These are phyloP conservation scores for Cygnus atratus DNA, from an alignment of 2,113 vertebrate genomes.

Conservation along the genomic window DNA sequence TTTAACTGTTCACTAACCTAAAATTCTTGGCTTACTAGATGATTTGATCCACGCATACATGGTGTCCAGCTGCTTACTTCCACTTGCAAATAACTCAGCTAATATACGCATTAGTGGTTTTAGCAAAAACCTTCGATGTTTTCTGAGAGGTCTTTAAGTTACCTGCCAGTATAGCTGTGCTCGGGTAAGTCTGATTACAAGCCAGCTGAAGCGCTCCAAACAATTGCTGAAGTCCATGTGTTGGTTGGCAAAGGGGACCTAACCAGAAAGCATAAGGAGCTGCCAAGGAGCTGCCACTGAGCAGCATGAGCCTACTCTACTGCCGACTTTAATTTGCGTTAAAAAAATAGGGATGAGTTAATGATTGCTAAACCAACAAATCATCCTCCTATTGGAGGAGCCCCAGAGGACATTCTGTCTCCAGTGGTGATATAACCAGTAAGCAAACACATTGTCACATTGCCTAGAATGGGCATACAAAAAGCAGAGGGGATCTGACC, in stretches of 20 bases:
- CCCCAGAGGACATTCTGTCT: slow-evolving; percentile 49
- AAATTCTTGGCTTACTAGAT: neutral
- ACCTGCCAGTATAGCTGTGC: slow-evolving; percentile 11
- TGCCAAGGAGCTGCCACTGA: slow-evolving; percentile 40
- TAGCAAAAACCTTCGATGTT: neutral
- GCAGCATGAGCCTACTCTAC: slow-evolving; percentile 30
- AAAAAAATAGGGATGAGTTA: slow-evolving; percentile 31
- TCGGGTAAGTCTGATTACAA: neutral
- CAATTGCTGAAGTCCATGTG: neutral
- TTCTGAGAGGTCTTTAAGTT: neutral
- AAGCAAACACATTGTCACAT: slow-evolving; percentile 55
- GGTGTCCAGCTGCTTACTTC: neutral
- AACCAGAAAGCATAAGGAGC: neutral
- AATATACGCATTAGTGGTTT: neutral
- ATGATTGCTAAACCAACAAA: slow-evolving; percentile 66
- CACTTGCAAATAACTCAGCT: neutral
- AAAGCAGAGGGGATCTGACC: neutral
- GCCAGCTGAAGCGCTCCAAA: slow-evolving; percentile 6
- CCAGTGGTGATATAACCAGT: slow-evolving; percentile 43
- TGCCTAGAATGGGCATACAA: slow-evolving; percentile 1
- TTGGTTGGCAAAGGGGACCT: neutral
- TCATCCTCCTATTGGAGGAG: slow-evolving; percentile 54
- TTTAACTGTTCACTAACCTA: neutral
- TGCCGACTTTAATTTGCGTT: neutral
- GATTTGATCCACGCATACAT: neutral